Conservation (phyloP, 2,113 vertebrate genomes). For the Syrrhaptes paradoxus region DNA sequence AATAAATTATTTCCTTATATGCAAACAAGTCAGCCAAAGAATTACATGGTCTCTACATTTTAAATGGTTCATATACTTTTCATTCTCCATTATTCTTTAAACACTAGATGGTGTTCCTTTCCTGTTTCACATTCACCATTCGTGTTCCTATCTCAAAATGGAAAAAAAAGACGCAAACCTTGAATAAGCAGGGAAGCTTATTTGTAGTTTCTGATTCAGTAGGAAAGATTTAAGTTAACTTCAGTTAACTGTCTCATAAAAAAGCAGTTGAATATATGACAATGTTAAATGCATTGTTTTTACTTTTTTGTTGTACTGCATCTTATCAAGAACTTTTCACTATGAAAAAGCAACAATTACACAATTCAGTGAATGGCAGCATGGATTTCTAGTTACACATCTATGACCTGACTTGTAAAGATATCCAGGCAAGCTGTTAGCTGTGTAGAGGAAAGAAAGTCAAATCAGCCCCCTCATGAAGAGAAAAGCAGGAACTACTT, state of each 20-base stretch:
- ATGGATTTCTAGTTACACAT: neutral
- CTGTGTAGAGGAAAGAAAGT: neutral
- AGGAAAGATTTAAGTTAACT: neutral
- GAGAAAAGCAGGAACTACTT: neutral
- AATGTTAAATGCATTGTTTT: neutral
- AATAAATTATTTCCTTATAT: neutral
- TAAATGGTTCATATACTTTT: neutral
- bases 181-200: neutral
- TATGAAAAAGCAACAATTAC: neutral
- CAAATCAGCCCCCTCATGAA: neutral
- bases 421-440: neutral
- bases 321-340: neutral
- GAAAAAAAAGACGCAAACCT: neutral
- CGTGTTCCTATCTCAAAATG: neutral
- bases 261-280: neutral
- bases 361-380: neutral
- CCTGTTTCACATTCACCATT: neutral
- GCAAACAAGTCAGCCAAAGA: neutral
- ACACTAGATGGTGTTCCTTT: constrained; percentile 33
- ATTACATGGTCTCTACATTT: neutral
- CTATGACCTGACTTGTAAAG: neutral
- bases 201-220: neutral
- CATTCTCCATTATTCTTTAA: neutral
- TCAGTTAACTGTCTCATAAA: neutral
- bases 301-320: neutral